Percentiles rank a stretch among this genome's conserved stretches.
Conservation (phyloP, 2,888 invertebrate species). For the Rotaria magnacalcarata region DNA sequence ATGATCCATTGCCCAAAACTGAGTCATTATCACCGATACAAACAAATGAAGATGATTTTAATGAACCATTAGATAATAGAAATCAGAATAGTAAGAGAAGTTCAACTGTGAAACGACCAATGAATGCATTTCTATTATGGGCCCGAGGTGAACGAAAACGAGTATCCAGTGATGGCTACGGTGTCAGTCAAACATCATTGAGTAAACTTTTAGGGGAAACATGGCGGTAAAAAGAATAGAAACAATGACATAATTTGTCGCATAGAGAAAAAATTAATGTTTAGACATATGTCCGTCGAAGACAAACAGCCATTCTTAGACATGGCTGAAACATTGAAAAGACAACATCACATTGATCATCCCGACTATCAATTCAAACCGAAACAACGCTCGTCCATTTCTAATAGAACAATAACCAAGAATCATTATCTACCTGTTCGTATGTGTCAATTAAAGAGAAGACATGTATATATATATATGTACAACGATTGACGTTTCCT, state of each 20-base stretch:
- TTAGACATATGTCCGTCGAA: background rate
- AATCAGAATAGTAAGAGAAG: background rate
- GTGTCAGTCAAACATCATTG: background rate
- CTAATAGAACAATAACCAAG: background rate
- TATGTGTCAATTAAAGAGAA: too few relatives aligned
- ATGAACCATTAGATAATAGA: background rate
- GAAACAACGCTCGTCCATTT: background rate
- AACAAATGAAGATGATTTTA: background rate
- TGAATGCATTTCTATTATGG: slow-evolving; percentile 9
- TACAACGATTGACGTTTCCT: background rate
- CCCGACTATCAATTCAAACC: background rate
- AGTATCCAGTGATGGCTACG: background rate
- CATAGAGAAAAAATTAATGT: background rate
- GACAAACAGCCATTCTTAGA: slow-evolving; percentile 28
- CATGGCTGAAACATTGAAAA: slow-evolving; percentile 1
- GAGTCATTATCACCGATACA: background rate
- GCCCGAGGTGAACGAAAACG: background rate
- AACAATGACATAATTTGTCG: background rate
- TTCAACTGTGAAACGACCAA: background rate
- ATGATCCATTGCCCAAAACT: background rate
- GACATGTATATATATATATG: background rate
- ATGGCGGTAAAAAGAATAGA: background rate
- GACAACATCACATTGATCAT: slow-evolving; percentile 28
- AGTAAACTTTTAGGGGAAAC: background rate
- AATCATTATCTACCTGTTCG: background rate